Percentiles rank a stretch among this genome's conserved stretches.
Evolutionary conservation across 1,140 invertebrate genomes (phyloP).

Genomic region (Drosophila melanica): DNA sequence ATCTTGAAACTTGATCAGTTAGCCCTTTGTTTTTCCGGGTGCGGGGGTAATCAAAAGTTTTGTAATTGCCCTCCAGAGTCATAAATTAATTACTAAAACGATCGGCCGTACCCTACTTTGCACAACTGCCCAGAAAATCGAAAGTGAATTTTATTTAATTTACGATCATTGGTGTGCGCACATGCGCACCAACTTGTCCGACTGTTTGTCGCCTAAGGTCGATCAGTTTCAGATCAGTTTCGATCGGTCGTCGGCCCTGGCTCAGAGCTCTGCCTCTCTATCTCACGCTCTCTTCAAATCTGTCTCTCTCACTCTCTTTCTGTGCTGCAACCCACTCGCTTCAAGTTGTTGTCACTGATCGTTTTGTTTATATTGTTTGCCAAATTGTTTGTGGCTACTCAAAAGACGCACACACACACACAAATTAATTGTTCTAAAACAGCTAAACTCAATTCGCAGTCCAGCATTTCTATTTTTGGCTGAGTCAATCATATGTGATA

Average conservation of each 20-base stretch:
- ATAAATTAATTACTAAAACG: constrained; percentile 70
- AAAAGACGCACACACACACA: constrained; percentile 46
- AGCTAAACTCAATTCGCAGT: constrained; percentile 31
- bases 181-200: constrained; percentile 34
- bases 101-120: constrained; percentile 15
- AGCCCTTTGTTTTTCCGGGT: neutral
- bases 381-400: constrained; percentile 31
- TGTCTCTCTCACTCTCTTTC: constrained; percentile 8
- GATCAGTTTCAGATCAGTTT: constrained; percentile 15
- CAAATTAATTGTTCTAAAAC: constrained; percentile 74
- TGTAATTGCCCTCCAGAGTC: constrained; percentile 65
- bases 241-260: constrained; percentile 24
- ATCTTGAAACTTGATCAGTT: constrained; percentile 54
- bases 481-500: too few relatives aligned
- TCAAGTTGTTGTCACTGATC: constrained; percentile 4
- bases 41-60: neutral
- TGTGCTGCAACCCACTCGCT: constrained; percentile 8
- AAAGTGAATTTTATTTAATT: constrained; percentile 76
- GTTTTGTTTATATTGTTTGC: constrained; percentile 13
- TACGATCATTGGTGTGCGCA: constrained; percentile 54
- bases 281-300: constrained; percentile 1
- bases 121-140: constrained; percentile 55
- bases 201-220: constrained; percentile 50
- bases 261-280: neutral
- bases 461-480: neutral